Evolutionary conservation across 1,140 invertebrate genomes (phyloP).

Genomic region (Sycophaga agraensis): DNA sequence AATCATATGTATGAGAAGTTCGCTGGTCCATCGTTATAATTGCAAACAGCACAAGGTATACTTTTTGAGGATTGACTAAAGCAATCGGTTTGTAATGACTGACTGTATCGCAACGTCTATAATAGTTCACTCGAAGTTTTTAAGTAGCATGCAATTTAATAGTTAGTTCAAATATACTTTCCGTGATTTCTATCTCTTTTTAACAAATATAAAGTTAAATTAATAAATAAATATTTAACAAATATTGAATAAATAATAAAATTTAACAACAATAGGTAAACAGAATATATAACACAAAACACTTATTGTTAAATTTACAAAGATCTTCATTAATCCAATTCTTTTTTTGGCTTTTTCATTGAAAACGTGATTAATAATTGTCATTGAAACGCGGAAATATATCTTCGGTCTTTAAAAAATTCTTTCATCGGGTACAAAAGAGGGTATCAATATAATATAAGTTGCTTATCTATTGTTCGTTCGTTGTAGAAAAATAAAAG

Average conservation of each 20-base stretch:
- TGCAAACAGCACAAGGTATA: background rate
- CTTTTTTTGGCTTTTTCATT: background rate
- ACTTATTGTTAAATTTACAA: no score
- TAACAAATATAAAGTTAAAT: no score
- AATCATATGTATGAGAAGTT: background rate
- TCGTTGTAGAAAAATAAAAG: slow-evolving; percentile 33
- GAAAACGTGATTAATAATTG: background rate
- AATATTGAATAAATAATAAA: no score
- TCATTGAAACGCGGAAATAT: no score
- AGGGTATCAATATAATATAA: background rate
- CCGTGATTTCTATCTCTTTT: no score
- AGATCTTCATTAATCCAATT: background rate
- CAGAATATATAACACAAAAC: no score
- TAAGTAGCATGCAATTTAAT: no score
- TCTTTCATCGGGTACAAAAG: background rate
- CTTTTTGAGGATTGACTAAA: background rate
- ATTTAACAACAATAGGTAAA: no score
- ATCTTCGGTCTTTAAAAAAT: slow-evolving; percentile 7
- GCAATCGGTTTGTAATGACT: background rate
- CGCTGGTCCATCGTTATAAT: slow-evolving; percentile 1
- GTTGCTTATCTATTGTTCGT: slow-evolving; percentile 24
- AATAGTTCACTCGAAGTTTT: no score
- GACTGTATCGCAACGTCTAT: no score
- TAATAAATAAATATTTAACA: no score
- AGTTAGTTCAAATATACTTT: no score